Base-by-base conservation (phyloP, 2,888 invertebrate species). In the Isoperla grammatica region DNA sequence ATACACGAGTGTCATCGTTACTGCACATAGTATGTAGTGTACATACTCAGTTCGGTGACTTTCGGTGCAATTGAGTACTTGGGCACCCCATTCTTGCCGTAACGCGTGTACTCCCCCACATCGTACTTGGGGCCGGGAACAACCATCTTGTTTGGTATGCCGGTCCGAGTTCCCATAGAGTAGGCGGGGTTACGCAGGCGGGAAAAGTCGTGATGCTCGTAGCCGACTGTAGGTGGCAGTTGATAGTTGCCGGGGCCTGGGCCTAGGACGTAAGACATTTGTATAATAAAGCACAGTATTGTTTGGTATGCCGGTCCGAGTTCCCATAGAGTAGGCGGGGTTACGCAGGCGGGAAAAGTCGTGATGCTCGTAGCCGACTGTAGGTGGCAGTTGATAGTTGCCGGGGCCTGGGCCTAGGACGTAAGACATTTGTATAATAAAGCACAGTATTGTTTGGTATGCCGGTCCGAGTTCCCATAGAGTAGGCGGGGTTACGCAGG, bases 201-300 rank as follows among this genome's bases (percentile, higher is more conserved):
- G 8, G 83, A 81, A 17, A 80, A 78, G 74, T 86, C 86, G 73
- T 87, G 86, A 15, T 72, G 68, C 11, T 75, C 71, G 71, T 75
- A 83, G 2, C 87, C 86, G 39, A 82, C 78, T 20, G 82, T 79
- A 1, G 83, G 73, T 12, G 84, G 85, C 61, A 87, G 75, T 71
- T 71, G 68, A 72, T 86, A 86, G 56, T 80, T 81, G 63, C 81
- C 83, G 23, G 86, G 86, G 1, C 86, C 86, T 56, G 87, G 87
- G 50, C 86, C 86, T 84, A 58, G 23, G 61, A 64, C 15, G 5
- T n/a, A n/a, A n/a, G n/a, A n/a, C n/a, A n/a, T n/a, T n/a, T n/a
- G n/a, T n/a, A n/a, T n/a, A n/a, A n/a, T n/a, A n/a, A n/a, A n/a
- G n/a, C 67, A 73, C 66, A 66, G 73, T 65, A 61, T 66, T 64